These are phyloP conservation scores for Netelia inedita DNA, from an alignment of 2,888 invertebrate genomes.

Conservation along the genomic window DNA sequence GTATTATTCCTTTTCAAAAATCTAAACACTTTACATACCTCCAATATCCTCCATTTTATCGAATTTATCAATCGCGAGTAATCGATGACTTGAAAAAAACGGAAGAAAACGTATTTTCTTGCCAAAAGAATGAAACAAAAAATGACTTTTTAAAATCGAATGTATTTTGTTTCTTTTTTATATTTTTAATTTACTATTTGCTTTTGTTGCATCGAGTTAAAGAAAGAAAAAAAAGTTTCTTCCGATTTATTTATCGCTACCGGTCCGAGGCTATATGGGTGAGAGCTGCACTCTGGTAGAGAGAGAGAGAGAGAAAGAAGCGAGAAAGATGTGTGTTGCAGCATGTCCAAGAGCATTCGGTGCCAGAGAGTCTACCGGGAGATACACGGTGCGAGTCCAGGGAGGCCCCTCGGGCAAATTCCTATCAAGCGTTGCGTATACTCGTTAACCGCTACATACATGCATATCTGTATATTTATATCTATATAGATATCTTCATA, in stretches of 20 bases:
- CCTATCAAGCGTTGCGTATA: constrained; percentile 68
- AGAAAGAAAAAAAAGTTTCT: background rate
- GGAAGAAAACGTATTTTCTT: background rate
- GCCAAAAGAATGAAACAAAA: too few relatives aligned
- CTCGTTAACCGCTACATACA: constrained; percentile 67
- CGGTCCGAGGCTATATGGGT: constrained; percentile 5
- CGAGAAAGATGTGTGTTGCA: constrained; percentile 68
- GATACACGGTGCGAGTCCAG: constrained; percentile 59
- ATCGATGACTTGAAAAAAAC: background rate
- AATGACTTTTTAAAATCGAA: too few relatives aligned
- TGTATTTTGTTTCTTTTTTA: too few relatives aligned
- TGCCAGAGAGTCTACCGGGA: constrained; percentile 79
- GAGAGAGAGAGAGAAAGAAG: constrained; percentile 13
- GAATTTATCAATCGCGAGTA: background rate
- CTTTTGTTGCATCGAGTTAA: background rate
- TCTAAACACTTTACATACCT: background rate
- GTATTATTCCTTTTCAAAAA: background rate
- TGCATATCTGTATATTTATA: constrained; percentile 28
- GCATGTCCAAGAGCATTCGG: constrained; percentile 77
- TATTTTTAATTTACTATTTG: too few relatives aligned
- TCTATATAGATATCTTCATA: constrained; percentile 15
- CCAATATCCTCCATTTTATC: too few relatives aligned
- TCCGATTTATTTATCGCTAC: constrained; percentile 27
- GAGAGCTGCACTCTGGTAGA: constrained; percentile 3
- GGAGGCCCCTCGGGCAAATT: constrained; percentile 68